phyloP scores from a whole-genome alignment of 2,113 vertebrate genomes.

The Callochromis pleurospilus region DNA sequence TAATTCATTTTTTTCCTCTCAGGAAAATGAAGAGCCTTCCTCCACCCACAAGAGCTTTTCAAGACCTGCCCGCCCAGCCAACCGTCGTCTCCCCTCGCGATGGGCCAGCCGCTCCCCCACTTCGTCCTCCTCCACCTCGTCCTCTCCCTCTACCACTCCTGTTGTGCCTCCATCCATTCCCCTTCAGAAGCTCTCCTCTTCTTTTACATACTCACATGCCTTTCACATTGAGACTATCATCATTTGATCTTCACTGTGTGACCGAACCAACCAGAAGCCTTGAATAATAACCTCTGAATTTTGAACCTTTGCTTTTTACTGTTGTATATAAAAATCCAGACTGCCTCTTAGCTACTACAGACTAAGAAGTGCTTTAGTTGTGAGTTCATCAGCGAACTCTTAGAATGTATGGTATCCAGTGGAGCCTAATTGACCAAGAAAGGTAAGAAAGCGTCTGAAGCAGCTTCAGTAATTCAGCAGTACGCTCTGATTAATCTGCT shows the following conservation, averaged over 20 bases:
- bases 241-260: constrained; percentile 61
- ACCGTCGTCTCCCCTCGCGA: constrained; percentile 86
- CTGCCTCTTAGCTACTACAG: constrained; percentile 19
- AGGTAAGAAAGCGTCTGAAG: constrained; percentile 1
- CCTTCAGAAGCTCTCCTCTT: constrained; percentile 51
- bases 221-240: constrained; percentile 75
- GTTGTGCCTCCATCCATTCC: constrained; percentile 46
- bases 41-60: constrained; percentile 81
- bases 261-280: constrained; percentile 26
- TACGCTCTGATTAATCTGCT: neutral
- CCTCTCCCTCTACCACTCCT: constrained; percentile 45
- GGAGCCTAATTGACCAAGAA: constrained; percentile 24
- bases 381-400: constrained; percentile 7
- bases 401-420: constrained; percentile 43
- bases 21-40: constrained; percentile 50
- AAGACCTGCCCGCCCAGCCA: constrained; percentile 85
- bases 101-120: constrained; percentile 84
- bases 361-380: constrained; percentile 52
- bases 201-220: constrained; percentile 62
- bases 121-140: constrained; percentile 57
- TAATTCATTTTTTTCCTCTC: constrained; percentile 57
- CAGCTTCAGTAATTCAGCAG: neutral
- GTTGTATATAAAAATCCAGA: constrained; percentile 53
- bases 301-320: neutral
- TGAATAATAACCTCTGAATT: constrained; percentile 3